phyloP scores from a whole-genome alignment of 2,888 invertebrate species.

The Trachelus stipa region DNA sequence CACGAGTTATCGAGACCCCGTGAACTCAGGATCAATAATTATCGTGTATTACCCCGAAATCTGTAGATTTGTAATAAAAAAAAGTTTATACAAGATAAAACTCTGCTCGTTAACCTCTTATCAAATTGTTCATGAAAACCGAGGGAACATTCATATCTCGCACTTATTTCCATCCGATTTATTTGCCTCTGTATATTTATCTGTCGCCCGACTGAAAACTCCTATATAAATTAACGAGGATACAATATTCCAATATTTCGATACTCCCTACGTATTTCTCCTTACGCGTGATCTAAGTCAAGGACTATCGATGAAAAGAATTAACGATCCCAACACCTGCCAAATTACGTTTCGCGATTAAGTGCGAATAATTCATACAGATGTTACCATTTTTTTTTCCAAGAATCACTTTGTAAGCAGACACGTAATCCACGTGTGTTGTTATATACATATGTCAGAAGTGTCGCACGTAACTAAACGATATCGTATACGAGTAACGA shows the following conservation, averaged over 20 bases:
- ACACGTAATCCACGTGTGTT: not conserved
- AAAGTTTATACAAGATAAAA: not conserved
- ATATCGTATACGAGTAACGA: not conserved
- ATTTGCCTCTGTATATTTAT: not conserved
- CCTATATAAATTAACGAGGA: not conserved
- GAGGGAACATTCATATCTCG: not conserved
- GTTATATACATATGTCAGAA: not conserved
- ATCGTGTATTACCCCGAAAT: not conserved
- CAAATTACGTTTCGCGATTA: not conserved
- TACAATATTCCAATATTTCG: not conserved
- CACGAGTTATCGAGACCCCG: not conserved
- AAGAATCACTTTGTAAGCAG: not conserved
- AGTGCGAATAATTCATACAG: not conserved
- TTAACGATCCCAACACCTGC: not conserved
- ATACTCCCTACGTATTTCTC: not conserved
- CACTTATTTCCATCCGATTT: not conserved
- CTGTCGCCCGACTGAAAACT: not conserved
- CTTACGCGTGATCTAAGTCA: not conserved
- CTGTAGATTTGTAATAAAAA: not conserved
- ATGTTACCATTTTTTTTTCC: not conserved
- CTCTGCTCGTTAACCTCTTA: not conserved
- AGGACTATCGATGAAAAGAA: not conserved
- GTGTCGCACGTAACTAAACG: not conserved
- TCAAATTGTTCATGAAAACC: not conserved
- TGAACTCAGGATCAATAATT: not conserved